Evolutionary conservation across 2,888 invertebrate species (phyloP), one percentile per base, ranked within the genome.

Genomic region (Lordiphosa fenestrarum): DNA sequence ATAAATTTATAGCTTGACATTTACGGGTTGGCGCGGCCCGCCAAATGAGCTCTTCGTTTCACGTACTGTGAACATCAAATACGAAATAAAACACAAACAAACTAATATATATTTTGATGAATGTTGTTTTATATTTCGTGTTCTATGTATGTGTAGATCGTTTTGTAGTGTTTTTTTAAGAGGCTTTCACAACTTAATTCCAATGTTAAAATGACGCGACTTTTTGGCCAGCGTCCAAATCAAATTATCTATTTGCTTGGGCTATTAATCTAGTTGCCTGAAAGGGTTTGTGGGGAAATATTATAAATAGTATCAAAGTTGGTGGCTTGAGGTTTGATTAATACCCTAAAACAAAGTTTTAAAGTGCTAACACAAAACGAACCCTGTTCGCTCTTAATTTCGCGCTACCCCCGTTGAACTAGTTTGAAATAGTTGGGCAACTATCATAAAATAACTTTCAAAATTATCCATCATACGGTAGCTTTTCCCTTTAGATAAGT

Each of bases 171-270:
- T 49, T 63, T 58, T 49, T 63, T 58, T 38, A 42, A 39, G 38
- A 48, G 47, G 38, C 55, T 41, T 51, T 58, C 53, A 58, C 48
- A 59, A 74, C 66, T 78, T 82, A 75, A 77, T 77, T 70, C 81
- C 82, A 76, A 60, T 58, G 59, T 54, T 68, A 53, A 65, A 60
- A 68, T 62, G 57, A 77, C 55, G 74, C 62, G 59, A 53, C 71
- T 53, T 67, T 68, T 84, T 77, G 77, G 77, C 75, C 71, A 57
- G 58, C 64, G 42, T 74, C 84, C 77, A 77, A 77, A 77, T 81
- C 49, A 73, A 81, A 77, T 73, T 61, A 58, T 40, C 33, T 51
- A 39, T 54, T 48, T 55, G 42, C 47, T 47, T 51, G n/a, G 15
- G 25, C 33, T 33, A 44, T 44, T 44, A 44, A 44, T 44, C 44